phyloP scores from a whole-genome alignment of 2,113 vertebrate genomes.

The Chloropsis cyanopogon region DNA sequence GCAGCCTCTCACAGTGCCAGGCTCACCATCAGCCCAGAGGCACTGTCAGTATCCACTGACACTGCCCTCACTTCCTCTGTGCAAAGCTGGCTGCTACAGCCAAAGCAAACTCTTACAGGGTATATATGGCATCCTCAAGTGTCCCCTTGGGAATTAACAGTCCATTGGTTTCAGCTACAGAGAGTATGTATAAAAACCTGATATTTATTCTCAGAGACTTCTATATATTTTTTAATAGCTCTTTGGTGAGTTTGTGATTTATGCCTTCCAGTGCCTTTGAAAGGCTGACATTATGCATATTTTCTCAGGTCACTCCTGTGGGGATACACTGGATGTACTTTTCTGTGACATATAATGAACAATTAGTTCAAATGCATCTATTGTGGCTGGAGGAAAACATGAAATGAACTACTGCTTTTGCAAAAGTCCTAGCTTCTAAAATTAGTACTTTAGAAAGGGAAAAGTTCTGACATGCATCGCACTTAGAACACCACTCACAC shows the following conservation, averaged over 20 bases:
- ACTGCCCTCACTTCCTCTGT: background rate
- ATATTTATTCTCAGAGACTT: background rate
- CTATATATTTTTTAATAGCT: background rate
- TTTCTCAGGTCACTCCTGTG: background rate
- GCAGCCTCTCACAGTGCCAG: background rate
- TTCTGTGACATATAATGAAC: background rate
- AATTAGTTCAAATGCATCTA: background rate
- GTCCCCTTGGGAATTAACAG: background rate
- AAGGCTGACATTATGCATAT: background rate
- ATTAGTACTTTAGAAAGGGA: background rate
- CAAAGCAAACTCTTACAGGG: background rate
- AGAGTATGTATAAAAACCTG: background rate
- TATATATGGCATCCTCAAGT: background rate
- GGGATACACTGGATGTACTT: background rate
- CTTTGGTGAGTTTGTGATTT: background rate
- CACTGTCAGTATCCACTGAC: background rate
- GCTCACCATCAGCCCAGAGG: background rate
- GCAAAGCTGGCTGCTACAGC: background rate
- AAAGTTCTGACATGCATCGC: background rate
- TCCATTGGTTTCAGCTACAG: background rate
- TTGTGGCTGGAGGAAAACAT: background rate
- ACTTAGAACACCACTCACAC: background rate
- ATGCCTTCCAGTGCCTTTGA: background rate
- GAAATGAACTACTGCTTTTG: background rate
- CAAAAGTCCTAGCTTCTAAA: background rate